These are phyloP conservation scores for Molorchus minor DNA, from an alignment of 2,888 invertebrate species.

Conservation along the genomic window DNA sequence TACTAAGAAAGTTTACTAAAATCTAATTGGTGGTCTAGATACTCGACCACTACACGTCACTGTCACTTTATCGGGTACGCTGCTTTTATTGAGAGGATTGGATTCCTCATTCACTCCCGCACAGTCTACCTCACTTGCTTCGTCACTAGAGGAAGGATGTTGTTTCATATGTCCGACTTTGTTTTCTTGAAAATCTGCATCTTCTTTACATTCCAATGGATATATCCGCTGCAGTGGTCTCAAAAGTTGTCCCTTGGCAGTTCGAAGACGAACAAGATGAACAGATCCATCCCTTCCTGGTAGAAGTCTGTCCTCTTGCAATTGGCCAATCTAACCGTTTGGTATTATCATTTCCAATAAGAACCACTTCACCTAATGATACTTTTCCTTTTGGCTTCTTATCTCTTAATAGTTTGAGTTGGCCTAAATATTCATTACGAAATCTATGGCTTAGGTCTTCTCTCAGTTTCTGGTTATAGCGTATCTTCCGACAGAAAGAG, in stretches of 20 bases:
- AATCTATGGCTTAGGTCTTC: constrained; percentile 15
- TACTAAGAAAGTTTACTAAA: neutral
- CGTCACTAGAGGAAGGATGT: too few species aligned
- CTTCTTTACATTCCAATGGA: neutral
- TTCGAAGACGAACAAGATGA: constrained; percentile 13
- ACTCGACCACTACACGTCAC: neutral
- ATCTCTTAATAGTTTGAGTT: constrained; percentile 8
- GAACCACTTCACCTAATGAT: constrained; percentile 17
- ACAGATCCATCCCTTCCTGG: too few species aligned
- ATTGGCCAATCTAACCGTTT: constrained; percentile 24
- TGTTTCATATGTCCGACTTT: too few species aligned
- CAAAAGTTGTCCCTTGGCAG: constrained; percentile 4
- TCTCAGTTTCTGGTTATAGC: constrained; percentile 14
- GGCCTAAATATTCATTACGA: constrained; percentile 18
- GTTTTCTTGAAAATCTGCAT: neutral
- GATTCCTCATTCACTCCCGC: too few species aligned
- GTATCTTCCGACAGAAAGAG: constrained; percentile 1
- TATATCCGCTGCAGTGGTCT: neutral
- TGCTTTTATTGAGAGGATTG: too few species aligned
- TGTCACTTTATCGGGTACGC: neutral
- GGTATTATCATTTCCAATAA: constrained; percentile 15
- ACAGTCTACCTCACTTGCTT: neutral
- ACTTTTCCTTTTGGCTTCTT: neutral
- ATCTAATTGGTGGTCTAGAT: neutral
- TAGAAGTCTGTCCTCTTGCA: constrained; percentile 12